phyloP scores from a whole-genome alignment of 2,888 invertebrate species.

The Cephonodes hylas region DNA sequence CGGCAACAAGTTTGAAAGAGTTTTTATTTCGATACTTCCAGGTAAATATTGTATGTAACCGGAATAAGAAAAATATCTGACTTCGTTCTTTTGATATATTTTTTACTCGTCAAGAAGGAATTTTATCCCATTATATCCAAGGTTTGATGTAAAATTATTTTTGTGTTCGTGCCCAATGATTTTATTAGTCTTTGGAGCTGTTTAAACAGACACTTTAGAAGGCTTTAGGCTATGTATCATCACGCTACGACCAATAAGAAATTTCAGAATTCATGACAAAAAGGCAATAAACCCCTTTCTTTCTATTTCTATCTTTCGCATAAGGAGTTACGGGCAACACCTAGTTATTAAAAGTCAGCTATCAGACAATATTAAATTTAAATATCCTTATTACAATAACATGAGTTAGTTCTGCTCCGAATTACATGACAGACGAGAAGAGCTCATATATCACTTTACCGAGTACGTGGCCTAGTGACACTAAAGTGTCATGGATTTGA shows the following conservation, averaged over 20 bases:
- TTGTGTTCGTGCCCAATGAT: too few relatives aligned
- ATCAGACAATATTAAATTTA: too few relatives aligned
- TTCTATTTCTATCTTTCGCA: too few relatives aligned
- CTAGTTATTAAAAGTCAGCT: too few relatives aligned
- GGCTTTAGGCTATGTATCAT: too few relatives aligned
- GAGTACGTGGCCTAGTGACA: neutral
- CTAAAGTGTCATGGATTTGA: neutral
- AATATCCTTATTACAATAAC: neutral
- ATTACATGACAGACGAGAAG: neutral
- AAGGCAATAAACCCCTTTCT: too few relatives aligned
- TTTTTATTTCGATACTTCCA: conserved; percentile 26
- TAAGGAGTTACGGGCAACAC: too few relatives aligned
- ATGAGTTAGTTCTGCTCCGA: neutral
- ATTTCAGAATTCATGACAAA: too few relatives aligned
- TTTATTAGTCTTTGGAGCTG: too few relatives aligned
- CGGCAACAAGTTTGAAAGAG: conserved; percentile 27
- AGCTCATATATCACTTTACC: neutral
- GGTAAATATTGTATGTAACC: neutral
- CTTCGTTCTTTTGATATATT: neutral
- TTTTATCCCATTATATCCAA: neutral
- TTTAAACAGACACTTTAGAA: too few relatives aligned
- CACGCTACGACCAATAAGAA: too few relatives aligned
- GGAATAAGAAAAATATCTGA: neutral
- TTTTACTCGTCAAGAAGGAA: neutral
- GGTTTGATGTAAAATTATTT: too few relatives aligned